phyloP scores from a whole-genome alignment of 2,113 vertebrate genomes.

The Tor tambroides region DNA sequence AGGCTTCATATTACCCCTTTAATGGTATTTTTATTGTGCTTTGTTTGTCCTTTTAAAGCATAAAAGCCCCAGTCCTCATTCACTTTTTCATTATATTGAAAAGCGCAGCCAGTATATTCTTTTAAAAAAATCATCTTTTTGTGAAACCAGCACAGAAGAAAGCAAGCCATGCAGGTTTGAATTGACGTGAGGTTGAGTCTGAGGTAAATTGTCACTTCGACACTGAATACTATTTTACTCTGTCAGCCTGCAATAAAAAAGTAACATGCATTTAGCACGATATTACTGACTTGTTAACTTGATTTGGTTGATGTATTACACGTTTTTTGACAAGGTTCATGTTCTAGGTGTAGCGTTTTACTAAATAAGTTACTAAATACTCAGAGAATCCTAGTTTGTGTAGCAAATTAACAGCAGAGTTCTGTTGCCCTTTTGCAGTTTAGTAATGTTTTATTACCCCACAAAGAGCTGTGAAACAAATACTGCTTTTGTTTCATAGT shows the following conservation, averaged over 20 bases:
- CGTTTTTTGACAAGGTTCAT: background rate
- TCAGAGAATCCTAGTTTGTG: background rate
- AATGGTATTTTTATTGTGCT: background rate
- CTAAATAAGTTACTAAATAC: background rate
- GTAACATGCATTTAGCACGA: background rate
- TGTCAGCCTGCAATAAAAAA: background rate
- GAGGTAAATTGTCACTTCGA: background rate
- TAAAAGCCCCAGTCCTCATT: background rate
- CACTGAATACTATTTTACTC: background rate
- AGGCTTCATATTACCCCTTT: background rate
- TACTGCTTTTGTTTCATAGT: background rate
- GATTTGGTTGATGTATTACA: slow-evolving; percentile 3
- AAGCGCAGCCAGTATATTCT: background rate
- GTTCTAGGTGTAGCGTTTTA: background rate
- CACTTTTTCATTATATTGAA: background rate
- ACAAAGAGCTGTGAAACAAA: slow-evolving; percentile 9
- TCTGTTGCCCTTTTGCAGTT: background rate
- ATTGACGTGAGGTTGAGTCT: background rate
- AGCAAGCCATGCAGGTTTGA: background rate
- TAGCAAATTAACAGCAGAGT: background rate
- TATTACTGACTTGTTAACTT: slow-evolving; percentile 7
- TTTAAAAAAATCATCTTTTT: background rate
- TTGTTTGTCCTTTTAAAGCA: background rate
- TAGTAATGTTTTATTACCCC: background rate
- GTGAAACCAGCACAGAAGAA: background rate